Evolutionary conservation across 2,888 invertebrate species (phyloP).

Genomic region (Macropis europaea): DNA sequence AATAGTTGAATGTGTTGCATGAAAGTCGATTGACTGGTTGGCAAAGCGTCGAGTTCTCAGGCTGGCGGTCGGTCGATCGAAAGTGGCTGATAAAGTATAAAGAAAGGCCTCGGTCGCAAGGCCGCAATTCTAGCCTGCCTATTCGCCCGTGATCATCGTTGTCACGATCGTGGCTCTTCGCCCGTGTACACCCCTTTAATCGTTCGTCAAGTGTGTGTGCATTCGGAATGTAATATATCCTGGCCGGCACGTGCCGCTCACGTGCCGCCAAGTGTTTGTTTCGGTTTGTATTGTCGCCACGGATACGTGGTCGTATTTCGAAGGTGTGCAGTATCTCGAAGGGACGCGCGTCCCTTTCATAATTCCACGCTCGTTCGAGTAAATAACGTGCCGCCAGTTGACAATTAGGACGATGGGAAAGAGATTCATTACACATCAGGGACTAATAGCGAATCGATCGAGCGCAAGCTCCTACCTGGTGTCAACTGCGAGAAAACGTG

Average conservation of each 20-base stretch:
- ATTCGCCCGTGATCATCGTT: constrained; percentile 47
- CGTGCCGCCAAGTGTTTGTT: constrained; percentile 79
- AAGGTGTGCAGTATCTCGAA: constrained; percentile 20
- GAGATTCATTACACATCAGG: constrained; percentile 53
- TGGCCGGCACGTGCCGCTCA: constrained; percentile 81
- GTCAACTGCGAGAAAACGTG: not conserved
- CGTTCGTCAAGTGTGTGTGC: constrained; percentile 78
- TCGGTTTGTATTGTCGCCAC: constrained; percentile 80
- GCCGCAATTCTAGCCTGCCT: not conserved
- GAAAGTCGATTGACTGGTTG: not conserved
- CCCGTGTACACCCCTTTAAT: constrained; percentile 73
- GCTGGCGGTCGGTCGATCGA: constrained; percentile 12
- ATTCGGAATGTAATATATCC: constrained; percentile 79
- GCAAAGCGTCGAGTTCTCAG: not conserved
- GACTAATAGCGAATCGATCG: constrained; percentile 29
- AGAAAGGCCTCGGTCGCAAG: constrained; percentile 1
- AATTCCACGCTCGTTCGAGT: constrained; percentile 67
- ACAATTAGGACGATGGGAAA: constrained; percentile 65
- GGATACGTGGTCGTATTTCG: constrained; percentile 64
- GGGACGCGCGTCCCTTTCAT: constrained; percentile 57
- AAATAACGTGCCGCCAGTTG: constrained; percentile 70
- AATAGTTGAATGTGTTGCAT: not conserved
- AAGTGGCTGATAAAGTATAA: constrained; percentile 8
- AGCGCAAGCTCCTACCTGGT: not conserved
- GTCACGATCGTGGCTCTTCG: constrained; percentile 61